phyloP scores from a whole-genome alignment of 2,888 invertebrate genomes.

The Ecliptopera silaceata region DNA sequence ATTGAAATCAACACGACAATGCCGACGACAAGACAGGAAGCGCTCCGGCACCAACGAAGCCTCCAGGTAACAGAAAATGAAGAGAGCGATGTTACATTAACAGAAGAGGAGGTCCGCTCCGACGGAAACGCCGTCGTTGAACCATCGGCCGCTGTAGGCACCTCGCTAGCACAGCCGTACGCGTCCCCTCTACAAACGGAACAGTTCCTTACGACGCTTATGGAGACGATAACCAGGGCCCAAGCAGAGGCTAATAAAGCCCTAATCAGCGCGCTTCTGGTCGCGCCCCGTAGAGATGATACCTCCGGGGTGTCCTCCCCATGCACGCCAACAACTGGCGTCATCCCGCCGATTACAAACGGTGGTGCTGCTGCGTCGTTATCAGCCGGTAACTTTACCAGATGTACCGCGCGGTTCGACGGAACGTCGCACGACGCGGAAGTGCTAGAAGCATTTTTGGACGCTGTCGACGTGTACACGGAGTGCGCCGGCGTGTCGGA shows the following conservation, averaged over 20 bases:
- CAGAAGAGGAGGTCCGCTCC: no score
- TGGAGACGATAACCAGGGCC: no score
- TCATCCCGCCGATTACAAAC: neutral
- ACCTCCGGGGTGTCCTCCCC: neutral
- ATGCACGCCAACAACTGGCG: neutral
- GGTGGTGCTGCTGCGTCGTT: neutral
- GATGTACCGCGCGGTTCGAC: neutral
- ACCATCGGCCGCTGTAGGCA: no score
- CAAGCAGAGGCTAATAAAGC: neutral
- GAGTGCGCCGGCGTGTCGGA: neutral
- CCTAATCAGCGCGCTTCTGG: neutral
- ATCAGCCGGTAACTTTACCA: neutral
- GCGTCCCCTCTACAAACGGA: no score
- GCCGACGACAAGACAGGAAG: no score
- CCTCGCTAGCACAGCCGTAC: no score
- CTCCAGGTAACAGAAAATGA: no score
- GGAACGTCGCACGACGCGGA: neutral
- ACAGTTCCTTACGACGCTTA: no score
- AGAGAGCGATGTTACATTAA: no score
- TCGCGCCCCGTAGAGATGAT: neutral
- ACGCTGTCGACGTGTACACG: neutral
- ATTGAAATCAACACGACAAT: no score
- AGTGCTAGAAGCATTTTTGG: neutral
- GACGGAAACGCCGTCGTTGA: no score
- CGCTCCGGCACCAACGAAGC: no score